A percentile compares a stretch with the other conserved stretches of the same genome.
Evolutionary conservation across 2,888 invertebrate genomes (phyloP).

Genomic region (Chrysodeixis includens): DNA sequence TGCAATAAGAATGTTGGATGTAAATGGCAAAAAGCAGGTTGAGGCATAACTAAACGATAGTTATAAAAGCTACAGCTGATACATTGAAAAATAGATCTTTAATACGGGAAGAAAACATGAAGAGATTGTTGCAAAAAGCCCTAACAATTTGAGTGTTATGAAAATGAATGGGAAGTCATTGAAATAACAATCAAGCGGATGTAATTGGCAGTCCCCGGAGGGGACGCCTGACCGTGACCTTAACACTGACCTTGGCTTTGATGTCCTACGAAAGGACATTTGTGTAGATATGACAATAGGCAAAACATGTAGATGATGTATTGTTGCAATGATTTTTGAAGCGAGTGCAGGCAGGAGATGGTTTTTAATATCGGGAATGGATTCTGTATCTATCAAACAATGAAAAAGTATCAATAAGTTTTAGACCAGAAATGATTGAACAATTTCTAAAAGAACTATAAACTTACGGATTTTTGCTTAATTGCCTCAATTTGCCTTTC

Average conservation of each 20-base stretch:
- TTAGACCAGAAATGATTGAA: too few relatives aligned
- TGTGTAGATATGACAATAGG: not conserved
- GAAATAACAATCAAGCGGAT: not conserved
- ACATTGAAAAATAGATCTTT: not conserved
- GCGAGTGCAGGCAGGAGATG: not conserved
- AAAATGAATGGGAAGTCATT: constrained; percentile 1
- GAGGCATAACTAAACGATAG: not conserved
- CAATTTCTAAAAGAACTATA: not conserved
- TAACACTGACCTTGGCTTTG: not conserved
- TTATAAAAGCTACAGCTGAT: not conserved
- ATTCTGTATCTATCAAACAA: not conserved
- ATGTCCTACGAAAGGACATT: not conserved
- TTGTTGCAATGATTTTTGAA: not conserved
- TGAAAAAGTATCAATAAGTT: too few relatives aligned
- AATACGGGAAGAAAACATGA: not conserved
- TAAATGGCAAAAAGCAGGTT: not conserved
- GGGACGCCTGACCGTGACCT: not conserved
- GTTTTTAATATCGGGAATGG: too few relatives aligned
- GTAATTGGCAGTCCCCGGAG: constrained; percentile 2
- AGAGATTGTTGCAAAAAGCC: not conserved
- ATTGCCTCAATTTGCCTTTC: constrained; percentile 89
- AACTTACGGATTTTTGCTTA: constrained; percentile 90
- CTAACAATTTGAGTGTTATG: not conserved
- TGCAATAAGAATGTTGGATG: too few relatives aligned
- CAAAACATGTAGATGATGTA: too few relatives aligned